A percentile compares a stretch with the other conserved stretches of the same genome.
phyloP scores from a whole-genome alignment of 2,113 vertebrate genomes.

The Albula glossodonta region DNA sequence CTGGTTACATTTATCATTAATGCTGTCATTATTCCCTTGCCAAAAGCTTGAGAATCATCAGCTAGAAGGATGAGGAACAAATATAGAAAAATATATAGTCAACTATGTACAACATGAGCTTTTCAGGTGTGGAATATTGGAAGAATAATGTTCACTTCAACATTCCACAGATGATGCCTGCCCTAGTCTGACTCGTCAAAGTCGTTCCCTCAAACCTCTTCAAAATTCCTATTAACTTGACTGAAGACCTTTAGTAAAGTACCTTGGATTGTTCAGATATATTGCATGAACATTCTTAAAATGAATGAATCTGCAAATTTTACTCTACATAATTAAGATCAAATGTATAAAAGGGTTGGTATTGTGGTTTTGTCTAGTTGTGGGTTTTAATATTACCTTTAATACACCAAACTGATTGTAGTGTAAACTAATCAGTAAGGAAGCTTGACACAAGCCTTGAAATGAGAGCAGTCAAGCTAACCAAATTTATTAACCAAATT shows the following conservation, averaged over 20 bases:
- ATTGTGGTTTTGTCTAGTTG: not conserved
- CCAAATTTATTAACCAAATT: not conserved
- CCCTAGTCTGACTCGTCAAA: not conserved
- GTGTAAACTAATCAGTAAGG: not conserved
- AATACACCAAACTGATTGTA: not conserved
- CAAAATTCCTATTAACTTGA: not conserved
- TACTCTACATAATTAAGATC: not conserved
- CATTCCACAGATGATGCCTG: not conserved
- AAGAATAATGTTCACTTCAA: not conserved
- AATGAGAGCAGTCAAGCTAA: not conserved
- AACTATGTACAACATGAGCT: conserved; percentile 22
- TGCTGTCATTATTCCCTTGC: conserved; percentile 54
- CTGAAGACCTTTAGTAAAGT: not conserved
- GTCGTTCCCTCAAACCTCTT: not conserved
- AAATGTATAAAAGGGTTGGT: not conserved
- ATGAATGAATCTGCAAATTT: not conserved
- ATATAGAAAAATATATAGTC: not conserved
- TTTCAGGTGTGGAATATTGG: not conserved
- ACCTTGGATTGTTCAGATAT: not conserved
- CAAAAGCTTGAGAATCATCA: conserved; percentile 45
- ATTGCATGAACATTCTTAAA: not conserved
- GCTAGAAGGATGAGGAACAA: conserved; percentile 8
- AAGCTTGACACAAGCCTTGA: not conserved
- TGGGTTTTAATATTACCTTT: not conserved
- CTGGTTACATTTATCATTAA: conserved; percentile 56